Base-by-base conservation (phyloP, 2,797 vertebrate species). In the Hipposideros larvatus region DNA sequence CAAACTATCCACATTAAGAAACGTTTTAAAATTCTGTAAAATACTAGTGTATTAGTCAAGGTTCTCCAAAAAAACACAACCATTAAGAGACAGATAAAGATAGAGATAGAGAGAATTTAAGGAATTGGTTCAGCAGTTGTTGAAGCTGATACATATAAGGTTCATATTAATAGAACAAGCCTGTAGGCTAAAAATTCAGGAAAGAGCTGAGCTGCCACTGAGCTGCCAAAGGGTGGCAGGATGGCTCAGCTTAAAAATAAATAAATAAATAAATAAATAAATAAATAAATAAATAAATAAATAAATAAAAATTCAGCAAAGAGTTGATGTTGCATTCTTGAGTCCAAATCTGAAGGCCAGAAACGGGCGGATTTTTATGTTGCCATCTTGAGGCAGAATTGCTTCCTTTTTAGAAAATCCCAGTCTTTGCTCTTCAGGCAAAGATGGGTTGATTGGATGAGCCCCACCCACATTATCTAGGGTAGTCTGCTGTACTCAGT, bases 21-120 rank as follows among this genome's bases (percentile, higher is more conserved):
- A 28, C 16, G 66, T 46, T 96, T 94, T 80, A 53, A 91, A 93
- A 63, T 96, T 61, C 28, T 73, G 0, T 92, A 79, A 65, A 75
- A 59, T 37, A 83, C 11, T 57, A 43, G 9, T 80, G 1, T 15
- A 37, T 77, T 90, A 22, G 4, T 61, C 48, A 83, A 1, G 5
- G 16, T 92, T 95, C 79, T 95, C 28, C 21, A 93, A 31, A 92
- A 55, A 91, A 94, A 26, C 26, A 78, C 22, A 84, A 57, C 15
- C 10, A 43, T 4, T 28, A 31, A 21, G 4, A 15, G 31, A 63
- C n/a, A 31, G n/a, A 57, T 22, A 34, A 28, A 37, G 21, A 75
- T 55, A 70, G 34, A 28, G 28, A 74, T n/a, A 7, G 0, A 63
- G 34, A 80, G 11, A 51, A 66, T 84, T 94, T 70, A 85, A 90